phyloP scores from a whole-genome alignment of 2,113 vertebrate genomes.

The Nansenia antarctica region DNA sequence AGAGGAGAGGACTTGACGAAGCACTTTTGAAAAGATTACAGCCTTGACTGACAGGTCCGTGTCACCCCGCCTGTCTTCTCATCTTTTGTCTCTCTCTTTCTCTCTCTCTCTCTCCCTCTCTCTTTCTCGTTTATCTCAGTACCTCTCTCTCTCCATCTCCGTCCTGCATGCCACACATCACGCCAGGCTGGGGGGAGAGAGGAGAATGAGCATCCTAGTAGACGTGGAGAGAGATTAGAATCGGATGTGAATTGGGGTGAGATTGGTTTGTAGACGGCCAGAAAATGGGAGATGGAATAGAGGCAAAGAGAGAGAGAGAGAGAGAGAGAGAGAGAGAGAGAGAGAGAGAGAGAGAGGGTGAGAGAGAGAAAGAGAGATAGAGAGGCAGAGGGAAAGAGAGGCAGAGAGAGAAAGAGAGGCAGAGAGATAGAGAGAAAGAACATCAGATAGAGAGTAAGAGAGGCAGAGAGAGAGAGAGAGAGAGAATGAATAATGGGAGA shows the following conservation, averaged over 20 bases:
- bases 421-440: too few species aligned
- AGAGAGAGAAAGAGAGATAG: too few species aligned
- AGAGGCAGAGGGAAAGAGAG: too few species aligned
- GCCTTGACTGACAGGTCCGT: constrained; percentile 47
- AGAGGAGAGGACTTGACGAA: constrained; percentile 56
- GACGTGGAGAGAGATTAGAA: constrained; percentile 70
- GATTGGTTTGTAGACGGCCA: constrained; percentile 65
- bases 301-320: constrained; percentile 38
- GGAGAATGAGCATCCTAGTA: constrained; percentile 57
- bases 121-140: too few species aligned
- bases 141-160: constrained; percentile 33
- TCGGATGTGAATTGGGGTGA: constrained; percentile 66
- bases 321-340: too few species aligned
- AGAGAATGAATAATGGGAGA: constrained; percentile 58
- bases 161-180: too few species aligned
- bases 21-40: constrained; percentile 67
- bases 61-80: constrained; percentile 13
- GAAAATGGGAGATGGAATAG: constrained; percentile 57
- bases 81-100: constrained; percentile 43
- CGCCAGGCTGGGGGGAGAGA: constrained; percentile 23
- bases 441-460: too few species aligned
- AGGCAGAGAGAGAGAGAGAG: too few species aligned
- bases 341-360: too few species aligned
- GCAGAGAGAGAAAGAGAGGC: too few species aligned
- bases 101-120: neutral